Evolutionary conservation across 2,888 invertebrate species (phyloP).

Genomic region (Lysandra bellargus): DNA sequence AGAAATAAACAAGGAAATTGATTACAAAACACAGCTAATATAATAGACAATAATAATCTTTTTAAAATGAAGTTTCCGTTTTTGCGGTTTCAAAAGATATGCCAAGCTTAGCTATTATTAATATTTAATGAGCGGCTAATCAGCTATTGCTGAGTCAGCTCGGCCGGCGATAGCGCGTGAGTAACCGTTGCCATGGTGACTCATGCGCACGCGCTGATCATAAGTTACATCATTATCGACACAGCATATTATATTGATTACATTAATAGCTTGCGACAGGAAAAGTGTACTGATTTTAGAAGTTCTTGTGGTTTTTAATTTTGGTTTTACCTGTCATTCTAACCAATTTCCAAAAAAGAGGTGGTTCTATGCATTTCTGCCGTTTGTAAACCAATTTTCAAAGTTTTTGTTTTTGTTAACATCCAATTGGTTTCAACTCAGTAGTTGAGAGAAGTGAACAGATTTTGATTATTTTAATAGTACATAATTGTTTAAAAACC

Average conservation of each 20-base stretch:
- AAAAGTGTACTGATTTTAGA: background rate
- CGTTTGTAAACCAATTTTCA: no score
- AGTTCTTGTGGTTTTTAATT: background rate
- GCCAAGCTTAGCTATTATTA: background rate
- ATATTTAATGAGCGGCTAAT: background rate
- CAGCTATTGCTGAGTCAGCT: slow-evolving; percentile 7
- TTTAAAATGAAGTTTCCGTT: background rate
- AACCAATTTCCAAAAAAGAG: no score
- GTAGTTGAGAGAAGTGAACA: no score
- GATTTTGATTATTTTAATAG: no score
- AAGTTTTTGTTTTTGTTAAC: no score
- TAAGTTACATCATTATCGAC: slow-evolving; percentile 13
- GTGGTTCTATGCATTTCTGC: no score
- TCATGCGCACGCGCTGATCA: background rate
- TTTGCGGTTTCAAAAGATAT: background rate
- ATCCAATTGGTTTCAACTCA: no score
- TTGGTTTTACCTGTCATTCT: no score
- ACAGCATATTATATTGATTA: background rate
- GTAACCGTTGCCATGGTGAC: slow-evolving; percentile 7
- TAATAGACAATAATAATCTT: background rate
- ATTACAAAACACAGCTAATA: no score
- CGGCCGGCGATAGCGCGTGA: slow-evolving; percentile 1
- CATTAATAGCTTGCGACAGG: background rate
- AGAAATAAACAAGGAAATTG: no score
- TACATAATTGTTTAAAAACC: no score